phyloP scores from a whole-genome alignment of 2,888 invertebrate species.

The Ennomos fuscantarius region DNA sequence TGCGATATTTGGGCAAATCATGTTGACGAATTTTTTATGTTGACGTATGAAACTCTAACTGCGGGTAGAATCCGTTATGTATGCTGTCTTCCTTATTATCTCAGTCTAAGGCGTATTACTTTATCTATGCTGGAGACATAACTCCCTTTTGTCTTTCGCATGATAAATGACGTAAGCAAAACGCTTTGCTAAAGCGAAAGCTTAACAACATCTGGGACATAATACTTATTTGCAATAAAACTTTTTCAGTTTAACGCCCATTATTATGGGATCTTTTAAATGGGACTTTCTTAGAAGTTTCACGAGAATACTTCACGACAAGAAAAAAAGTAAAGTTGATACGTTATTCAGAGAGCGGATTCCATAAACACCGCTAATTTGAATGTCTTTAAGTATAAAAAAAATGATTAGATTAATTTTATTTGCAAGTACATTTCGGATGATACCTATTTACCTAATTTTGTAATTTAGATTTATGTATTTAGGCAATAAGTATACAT shows the following conservation, averaged over 20 bases:
- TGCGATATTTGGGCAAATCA: no score
- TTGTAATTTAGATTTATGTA: no score
- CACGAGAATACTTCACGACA: constrained; percentile 4
- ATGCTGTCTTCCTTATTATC: no score
- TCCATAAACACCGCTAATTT: no score
- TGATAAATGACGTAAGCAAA: constrained; percentile 20
- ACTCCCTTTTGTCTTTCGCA: constrained; percentile 6
- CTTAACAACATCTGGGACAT: constrained; percentile 20
- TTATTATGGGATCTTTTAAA: constrained; percentile 10
- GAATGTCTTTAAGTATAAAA: neutral
- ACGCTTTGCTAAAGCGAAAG: constrained; percentile 3
- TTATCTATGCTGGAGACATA: neutral
- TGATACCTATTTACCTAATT: no score
- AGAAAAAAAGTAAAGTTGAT: neutral
- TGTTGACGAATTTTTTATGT: no score
- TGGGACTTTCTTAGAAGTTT: constrained; percentile 7
- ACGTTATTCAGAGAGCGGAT: neutral
- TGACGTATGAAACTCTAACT: no score
- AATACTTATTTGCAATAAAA: constrained; percentile 16
- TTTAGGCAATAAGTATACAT: no score
- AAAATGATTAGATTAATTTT: no score
- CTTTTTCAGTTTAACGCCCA: constrained; percentile 13
- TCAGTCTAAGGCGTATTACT: no score
- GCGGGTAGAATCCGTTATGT: no score
- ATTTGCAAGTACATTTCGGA: no score